phyloP scores from a whole-genome alignment of 2,113 vertebrate species.

The Balaeniceps rex region DNA sequence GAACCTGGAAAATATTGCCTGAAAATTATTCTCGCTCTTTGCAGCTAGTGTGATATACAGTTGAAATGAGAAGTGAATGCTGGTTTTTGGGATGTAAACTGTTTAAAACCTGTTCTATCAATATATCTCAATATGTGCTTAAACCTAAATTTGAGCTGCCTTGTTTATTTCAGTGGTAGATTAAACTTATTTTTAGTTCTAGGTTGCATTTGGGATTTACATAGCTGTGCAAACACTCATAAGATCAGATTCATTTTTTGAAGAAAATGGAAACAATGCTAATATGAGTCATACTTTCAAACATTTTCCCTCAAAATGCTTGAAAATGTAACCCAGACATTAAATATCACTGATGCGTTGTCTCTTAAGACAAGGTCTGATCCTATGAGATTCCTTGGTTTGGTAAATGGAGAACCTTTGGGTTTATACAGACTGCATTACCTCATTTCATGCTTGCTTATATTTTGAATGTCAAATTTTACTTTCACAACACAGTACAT shows the following conservation, averaged over 20 bases:
- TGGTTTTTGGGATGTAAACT: fast-evolving
- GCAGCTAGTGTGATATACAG: neutral
- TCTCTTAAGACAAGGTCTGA: neutral
- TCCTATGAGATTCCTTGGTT: neutral
- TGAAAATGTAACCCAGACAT: neutral
- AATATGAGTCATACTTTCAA: neutral
- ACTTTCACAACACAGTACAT: neutral
- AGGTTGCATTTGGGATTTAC: neutral
- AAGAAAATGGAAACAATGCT: neutral
- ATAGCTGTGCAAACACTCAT: neutral
- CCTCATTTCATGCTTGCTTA: neutral
- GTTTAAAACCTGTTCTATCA: neutral
- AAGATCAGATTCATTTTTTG: neutral
- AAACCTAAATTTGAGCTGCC: neutral
- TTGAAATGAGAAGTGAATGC: neutral
- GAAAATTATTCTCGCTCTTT: neutral
- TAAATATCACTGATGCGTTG: neutral
- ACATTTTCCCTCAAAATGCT: neutral
- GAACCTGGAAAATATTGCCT: neutral
- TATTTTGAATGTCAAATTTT: neutral
- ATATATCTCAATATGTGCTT: neutral
- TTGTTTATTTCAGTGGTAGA: neutral
- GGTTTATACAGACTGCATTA: neutral
- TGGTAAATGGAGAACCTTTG: neutral
- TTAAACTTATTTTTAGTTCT: neutral